These are phyloP conservation scores for Elanus axillaris DNA, from an alignment of 2,113 vertebrate genomes.

Conservation along the genomic window DNA sequence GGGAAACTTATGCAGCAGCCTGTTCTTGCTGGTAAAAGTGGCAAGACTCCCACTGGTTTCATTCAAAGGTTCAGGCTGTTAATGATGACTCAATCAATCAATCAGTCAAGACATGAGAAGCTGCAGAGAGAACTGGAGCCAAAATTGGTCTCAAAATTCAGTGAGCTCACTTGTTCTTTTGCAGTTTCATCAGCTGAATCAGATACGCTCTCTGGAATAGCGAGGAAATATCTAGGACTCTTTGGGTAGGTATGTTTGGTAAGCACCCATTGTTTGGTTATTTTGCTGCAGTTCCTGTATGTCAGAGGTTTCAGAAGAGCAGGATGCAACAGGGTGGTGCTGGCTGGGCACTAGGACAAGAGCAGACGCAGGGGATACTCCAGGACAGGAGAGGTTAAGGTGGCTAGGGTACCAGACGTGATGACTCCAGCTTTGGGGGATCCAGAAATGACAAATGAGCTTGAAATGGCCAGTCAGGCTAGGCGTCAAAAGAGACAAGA, in stretches of 20 bases:
- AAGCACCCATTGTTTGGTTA: background rate
- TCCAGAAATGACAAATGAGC: background rate
- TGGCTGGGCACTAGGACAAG: background rate
- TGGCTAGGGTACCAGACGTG: background rate
- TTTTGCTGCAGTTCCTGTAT: background rate
- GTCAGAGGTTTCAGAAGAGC: background rate
- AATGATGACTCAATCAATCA: constrained; percentile 59
- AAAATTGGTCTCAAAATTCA: constrained; percentile 19
- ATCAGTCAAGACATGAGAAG: background rate
- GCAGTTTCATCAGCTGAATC: background rate
- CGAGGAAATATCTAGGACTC: background rate
- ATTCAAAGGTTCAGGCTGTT: constrained; percentile 54
- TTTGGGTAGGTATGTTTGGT: background rate
- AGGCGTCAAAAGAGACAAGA: background rate
- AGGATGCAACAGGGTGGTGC: accelerated
- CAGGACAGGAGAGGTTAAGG: background rate
- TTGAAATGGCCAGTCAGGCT: background rate
- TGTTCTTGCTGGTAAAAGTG: constrained; percentile 33
- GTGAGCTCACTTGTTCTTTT: constrained; percentile 4
- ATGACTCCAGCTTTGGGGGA: background rate
- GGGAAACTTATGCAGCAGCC: constrained; percentile 7
- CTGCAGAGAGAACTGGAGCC: background rate
- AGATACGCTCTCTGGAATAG: background rate
- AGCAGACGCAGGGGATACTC: background rate
- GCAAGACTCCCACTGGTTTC: constrained; percentile 55